A percentile compares a stretch with the other conserved stretches of the same genome.
These are phyloP conservation scores for Stegana nigrithorax DNA, from an alignment of 2,888 invertebrate species.

Conservation along the genomic window DNA sequence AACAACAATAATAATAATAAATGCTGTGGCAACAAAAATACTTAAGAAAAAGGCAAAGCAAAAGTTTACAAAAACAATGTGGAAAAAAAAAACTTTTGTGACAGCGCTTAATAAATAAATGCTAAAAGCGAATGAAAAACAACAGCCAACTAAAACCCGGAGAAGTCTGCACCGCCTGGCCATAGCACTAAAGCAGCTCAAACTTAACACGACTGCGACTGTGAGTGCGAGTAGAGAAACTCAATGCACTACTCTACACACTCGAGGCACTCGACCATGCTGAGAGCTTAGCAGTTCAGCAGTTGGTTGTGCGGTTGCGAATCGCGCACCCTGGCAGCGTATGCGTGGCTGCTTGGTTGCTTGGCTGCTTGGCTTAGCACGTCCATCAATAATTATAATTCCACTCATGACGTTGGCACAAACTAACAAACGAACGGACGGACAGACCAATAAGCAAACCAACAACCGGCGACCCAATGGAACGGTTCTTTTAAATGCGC, in stretches of 20 bases:
- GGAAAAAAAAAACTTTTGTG: slow-evolving; percentile 10
- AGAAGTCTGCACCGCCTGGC: no score
- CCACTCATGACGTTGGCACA: slow-evolving; percentile 10
- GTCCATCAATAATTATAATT: slow-evolving; percentile 33
- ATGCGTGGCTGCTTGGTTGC: no score
- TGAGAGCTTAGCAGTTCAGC: no score
- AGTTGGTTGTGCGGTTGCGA: no score
- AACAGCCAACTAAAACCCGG: background rate
- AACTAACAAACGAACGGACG: background rate
- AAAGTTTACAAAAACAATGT: slow-evolving; percentile 3
- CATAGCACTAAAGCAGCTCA: slow-evolving; percentile 9
- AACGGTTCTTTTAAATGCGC: no score
- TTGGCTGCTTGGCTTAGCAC: no score
- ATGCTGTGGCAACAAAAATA: background rate
- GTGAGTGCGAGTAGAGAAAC: no score
- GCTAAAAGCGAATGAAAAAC: background rate
- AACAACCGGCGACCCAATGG: no score
- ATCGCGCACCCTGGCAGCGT: no score
- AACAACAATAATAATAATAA: slow-evolving; percentile 18
- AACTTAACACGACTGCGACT: slow-evolving; percentile 4
- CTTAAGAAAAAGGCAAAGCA: background rate
- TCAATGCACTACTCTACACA: background rate
- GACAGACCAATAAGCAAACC: background rate
- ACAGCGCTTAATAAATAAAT: slow-evolving; percentile 8
- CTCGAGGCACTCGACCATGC: background rate